Evolutionary conservation across 1,140 invertebrate species (phyloP).

Genomic region (Hermetia illucens): DNA sequence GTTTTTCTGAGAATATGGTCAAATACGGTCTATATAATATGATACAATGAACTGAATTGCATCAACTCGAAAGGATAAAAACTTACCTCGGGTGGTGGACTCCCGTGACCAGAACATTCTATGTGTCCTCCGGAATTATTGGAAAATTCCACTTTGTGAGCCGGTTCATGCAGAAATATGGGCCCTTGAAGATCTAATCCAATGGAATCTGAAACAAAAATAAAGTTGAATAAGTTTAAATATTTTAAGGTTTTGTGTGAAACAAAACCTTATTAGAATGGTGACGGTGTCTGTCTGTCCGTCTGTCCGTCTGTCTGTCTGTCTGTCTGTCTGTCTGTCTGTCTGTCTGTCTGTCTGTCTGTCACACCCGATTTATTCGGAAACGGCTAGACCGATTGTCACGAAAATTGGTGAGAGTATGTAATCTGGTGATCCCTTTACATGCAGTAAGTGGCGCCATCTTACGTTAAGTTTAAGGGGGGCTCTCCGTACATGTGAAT

Average conservation of each 20-base stretch:
- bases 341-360: background rate
- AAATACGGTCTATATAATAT: no score
- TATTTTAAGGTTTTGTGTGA: background rate
- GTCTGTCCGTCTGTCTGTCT: background rate
- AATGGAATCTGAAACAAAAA: conserved; percentile 17
- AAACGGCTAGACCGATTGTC: no score
- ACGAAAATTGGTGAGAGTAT: no score
- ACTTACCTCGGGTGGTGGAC: conserved; percentile 48
- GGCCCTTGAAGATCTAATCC: conserved; percentile 62
- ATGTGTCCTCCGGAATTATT: conserved; percentile 67
- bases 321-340: background rate
- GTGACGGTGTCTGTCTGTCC: background rate
- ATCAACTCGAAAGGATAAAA: conserved; percentile 4
- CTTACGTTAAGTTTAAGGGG: no score
- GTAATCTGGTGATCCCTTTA: no score
- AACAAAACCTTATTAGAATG: conserved; percentile 8
- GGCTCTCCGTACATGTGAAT: no score
- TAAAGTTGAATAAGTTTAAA: background rate
- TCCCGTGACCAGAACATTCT: conserved; percentile 66
- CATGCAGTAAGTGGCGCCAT: no score
- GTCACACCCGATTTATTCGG: background rate
- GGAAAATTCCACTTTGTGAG: conserved; percentile 68
- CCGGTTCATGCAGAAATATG: conserved; percentile 59
- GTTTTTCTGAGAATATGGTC: no score
- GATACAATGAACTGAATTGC: no score